Percentiles rank a stretch among this genome's conserved stretches.
Evolutionary conservation across 2,888 invertebrate genomes (phyloP).

Genomic region (Synergus japonicus): DNA sequence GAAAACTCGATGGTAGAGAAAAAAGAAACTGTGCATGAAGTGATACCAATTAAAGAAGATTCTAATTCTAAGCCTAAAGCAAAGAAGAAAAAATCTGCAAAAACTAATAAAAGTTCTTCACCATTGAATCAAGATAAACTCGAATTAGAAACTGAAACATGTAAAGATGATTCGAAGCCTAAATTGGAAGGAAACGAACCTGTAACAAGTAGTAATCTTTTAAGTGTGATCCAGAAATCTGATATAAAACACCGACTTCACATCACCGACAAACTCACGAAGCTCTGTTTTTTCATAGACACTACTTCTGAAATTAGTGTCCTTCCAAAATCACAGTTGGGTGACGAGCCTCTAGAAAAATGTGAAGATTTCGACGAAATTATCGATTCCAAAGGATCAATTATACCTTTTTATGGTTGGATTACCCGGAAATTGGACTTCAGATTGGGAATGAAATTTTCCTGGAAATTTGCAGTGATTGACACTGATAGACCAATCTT

Average conservation of each 20-base stretch:
- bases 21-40: not conserved
- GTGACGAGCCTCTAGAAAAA: not conserved
- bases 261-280: not conserved
- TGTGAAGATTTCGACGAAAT: not conserved
- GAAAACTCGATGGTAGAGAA: not conserved
- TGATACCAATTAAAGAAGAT: not conserved
- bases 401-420: not conserved
- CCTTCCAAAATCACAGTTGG: slow-evolving; percentile 1
- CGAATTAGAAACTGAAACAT: not conserved
- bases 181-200: not conserved
- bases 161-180: no score
- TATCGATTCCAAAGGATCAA: not conserved
- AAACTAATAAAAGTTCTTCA: not conserved
- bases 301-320: not conserved
- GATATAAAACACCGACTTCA: not conserved
- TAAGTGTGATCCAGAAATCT: not conserved
- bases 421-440: not conserved
- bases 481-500: not conserved
- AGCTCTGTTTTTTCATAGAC: slow-evolving; percentile 3
- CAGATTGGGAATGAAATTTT: not conserved
- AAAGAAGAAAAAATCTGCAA: not conserved
- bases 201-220: not conserved
- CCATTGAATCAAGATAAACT: not conserved
- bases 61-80: not conserved
- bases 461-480: not conserved